These are phyloP conservation scores for Cheilosia soror DNA, from an alignment of 2,888 invertebrate species.

Conservation along the genomic window DNA sequence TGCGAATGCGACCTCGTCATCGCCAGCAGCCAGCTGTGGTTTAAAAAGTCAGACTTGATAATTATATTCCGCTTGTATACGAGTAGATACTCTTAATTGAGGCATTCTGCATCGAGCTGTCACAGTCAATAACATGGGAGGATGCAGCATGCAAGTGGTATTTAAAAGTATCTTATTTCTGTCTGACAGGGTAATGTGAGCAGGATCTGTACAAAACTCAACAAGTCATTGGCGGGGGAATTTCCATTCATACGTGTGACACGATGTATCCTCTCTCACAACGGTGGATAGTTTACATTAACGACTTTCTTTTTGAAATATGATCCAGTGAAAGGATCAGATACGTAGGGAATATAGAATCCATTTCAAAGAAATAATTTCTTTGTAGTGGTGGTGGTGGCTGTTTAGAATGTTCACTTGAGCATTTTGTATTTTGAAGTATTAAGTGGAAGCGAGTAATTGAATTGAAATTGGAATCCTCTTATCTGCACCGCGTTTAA, in stretches of 20 bases:
- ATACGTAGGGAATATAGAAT: neutral
- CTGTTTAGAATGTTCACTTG: no score
- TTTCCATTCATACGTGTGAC: neutral
- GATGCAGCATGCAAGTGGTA: neutral
- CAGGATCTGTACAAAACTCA: conserved; percentile 29
- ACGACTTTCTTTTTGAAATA: conserved; percentile 65
- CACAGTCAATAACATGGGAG: neutral
- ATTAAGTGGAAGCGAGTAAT: conserved; percentile 45
- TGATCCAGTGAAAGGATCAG: conserved; percentile 59
- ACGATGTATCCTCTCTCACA: conserved; percentile 6
- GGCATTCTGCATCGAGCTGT: neutral
- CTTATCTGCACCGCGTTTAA: no score
- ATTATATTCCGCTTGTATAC: neutral
- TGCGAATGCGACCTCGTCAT: neutral
- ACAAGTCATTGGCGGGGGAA: conserved; percentile 55
- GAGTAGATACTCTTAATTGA: neutral
- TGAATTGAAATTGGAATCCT: conserved; percentile 1
- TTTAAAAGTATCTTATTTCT: conserved; percentile 56
- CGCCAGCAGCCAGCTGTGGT: neutral
- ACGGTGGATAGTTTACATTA: conserved; percentile 55
- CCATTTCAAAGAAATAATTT: neutral
- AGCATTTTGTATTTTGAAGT: neutral
- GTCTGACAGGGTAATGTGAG: conserved; percentile 14
- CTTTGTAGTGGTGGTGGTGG: no score
- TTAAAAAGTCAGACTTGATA: conserved; percentile 5